A percentile compares a stretch with the other conserved stretches of the same genome.
Conservation (phyloP, 2,888 invertebrate species). For the Alviniconcha strummeri region DNA sequence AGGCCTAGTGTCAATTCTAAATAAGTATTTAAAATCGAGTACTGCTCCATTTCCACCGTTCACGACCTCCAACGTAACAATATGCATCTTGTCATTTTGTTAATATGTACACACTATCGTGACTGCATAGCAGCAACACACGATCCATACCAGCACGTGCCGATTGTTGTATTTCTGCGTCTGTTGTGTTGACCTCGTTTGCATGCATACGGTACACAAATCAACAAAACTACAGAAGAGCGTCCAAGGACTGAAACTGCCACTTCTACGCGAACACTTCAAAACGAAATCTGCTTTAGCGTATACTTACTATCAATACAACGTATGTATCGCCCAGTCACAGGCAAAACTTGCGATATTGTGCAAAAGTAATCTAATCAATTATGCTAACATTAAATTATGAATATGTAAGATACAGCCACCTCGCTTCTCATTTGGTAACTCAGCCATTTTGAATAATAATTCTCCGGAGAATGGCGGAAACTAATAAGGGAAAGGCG, state of each 20-base stretch:
- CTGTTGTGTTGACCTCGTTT: constrained; percentile 33
- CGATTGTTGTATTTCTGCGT: constrained; percentile 31
- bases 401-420: constrained; percentile 62
- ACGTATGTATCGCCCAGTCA: no score
- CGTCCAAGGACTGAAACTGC: not conserved
- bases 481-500: constrained; percentile 46
- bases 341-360: no score
- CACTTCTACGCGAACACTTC: not conserved
- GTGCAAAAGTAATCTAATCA: constrained; percentile 32
- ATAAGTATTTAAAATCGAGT: no score
- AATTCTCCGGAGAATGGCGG: constrained; percentile 55
- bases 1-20: no score
- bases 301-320: no score
- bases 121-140: no score
- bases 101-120: no score
- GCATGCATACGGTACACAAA: constrained; percentile 32
- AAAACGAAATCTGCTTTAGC: no score
- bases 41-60: no score
- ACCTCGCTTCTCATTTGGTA: constrained; percentile 58
- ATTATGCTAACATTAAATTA: constrained; percentile 49
- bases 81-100: no score
- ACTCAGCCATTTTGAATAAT: constrained; percentile 68
- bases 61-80: no score
- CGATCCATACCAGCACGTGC: constrained; percentile 27
- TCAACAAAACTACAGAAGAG: constrained; percentile 18